A percentile compares a stretch with the other conserved stretches of the same genome.
Evolutionary conservation across 1,140 invertebrate species (phyloP).

Genomic region (Drosophila funebris): DNA sequence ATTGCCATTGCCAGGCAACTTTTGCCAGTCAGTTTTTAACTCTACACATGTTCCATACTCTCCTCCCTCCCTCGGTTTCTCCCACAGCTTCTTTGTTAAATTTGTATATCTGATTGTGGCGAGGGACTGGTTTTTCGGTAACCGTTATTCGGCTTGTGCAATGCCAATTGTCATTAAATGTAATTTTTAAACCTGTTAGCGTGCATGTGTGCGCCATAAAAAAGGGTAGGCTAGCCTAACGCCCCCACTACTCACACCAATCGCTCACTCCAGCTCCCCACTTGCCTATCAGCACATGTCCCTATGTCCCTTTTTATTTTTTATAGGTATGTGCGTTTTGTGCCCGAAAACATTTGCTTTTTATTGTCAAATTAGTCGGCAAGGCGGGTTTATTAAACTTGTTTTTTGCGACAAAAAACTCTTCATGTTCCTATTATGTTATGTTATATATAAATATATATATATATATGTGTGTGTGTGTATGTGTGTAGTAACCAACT

Average conservation of each 20-base stretch:
- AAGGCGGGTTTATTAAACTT: conserved; percentile 80
- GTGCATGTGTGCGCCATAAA: conserved; percentile 69
- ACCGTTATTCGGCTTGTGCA: conserved; percentile 1
- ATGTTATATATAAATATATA: conserved; percentile 22
- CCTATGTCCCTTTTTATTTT: conserved; percentile 29
- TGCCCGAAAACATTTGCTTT: conserved; percentile 59
- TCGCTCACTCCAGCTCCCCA: neutral
- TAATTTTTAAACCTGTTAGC: conserved; percentile 82
- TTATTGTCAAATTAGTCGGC: conserved; percentile 79
- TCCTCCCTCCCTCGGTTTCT: neutral
- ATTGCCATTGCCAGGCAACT: conserved; percentile 30
- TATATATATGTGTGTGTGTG: neutral
- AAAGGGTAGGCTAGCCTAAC: conserved; percentile 52
- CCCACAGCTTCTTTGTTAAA: conserved; percentile 3
- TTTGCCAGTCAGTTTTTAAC: conserved; percentile 20
- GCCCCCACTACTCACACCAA: conserved; percentile 26
- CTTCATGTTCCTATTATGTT: conserved; percentile 50
- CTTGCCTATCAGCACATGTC: neutral
- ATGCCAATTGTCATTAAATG: conserved; percentile 79
- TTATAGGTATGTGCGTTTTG: conserved; percentile 27
- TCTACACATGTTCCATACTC: conserved; percentile 59
- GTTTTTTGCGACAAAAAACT: conserved; percentile 43
- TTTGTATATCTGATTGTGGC: conserved; percentile 51
- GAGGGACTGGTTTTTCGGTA: conserved; percentile 18
- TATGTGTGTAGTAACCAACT: conserved; percentile 31